A percentile compares a stretch with the other conserved stretches of the same genome.
Evolutionary conservation across 1,140 invertebrate genomes (phyloP).

Genomic region (Olivierus martensii): DNA sequence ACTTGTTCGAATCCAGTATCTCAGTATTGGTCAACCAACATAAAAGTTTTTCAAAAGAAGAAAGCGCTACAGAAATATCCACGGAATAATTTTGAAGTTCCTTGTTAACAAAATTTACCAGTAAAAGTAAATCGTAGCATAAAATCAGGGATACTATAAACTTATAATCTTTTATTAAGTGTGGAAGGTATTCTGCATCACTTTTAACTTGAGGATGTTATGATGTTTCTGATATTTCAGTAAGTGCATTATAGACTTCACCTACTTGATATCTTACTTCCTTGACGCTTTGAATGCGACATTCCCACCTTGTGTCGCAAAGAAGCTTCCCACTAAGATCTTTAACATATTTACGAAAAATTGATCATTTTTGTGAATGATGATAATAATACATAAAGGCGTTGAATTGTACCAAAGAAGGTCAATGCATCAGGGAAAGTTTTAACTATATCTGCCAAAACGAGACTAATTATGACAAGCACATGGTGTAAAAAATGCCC

Average conservation of each 20-base stretch:
- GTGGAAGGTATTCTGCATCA: not conserved
- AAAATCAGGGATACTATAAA: not conserved
- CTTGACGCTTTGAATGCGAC: not conserved
- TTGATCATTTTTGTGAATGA: conserved; percentile 22
- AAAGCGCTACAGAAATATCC: not conserved
- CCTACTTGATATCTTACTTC: not conserved
- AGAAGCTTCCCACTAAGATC: conserved; percentile 24
- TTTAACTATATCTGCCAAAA: too few relatives aligned
- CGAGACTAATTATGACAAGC: not conserved
- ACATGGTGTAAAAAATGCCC: conserved; percentile 8
- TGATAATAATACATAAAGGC: conserved; percentile 24
- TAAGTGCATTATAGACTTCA: not conserved
- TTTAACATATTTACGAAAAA: conserved; percentile 20
- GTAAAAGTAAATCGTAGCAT: not conserved
- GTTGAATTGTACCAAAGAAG: conserved; percentile 23
- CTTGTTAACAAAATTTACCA: not conserved
- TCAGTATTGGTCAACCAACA: too few relatives aligned
- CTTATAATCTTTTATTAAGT: not conserved
- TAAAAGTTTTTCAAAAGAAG: too few relatives aligned
- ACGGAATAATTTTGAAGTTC: too few relatives aligned
- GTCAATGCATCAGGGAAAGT: not conserved
- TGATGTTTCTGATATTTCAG: not conserved
- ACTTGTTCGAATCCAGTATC: too few relatives aligned
- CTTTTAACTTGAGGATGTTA: not conserved
- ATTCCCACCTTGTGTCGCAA: conserved; percentile 23